Base-by-base conservation (phyloP, 2,888 invertebrate genomes). In the Rhagium mordax region DNA sequence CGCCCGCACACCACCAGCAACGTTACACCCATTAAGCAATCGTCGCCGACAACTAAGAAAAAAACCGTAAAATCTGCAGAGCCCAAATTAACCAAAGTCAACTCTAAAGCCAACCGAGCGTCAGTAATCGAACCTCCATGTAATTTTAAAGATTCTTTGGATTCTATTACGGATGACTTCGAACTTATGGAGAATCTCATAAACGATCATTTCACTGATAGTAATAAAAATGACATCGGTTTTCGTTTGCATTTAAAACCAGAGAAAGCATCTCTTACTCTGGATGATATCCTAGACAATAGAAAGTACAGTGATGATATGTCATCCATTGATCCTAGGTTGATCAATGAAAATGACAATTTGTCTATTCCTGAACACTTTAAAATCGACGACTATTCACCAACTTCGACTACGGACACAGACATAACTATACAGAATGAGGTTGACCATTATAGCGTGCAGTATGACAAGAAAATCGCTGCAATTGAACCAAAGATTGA, bases 281-380 rank as follows among this genome's bases (percentile, higher is more conserved):
- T 78, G 16, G 48, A 21, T 29, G 64, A 81, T 24, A 79, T 81
- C 67, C 70, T 81, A 21, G 74, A 71, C 51, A 76, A 77, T 68
- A 71, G 81, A 48, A 81, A 83, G 69, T 84, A 84, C 55, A 83
- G 83, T 62, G 86, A 87, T 49, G 87, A 87, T 59, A 77, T 82
- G 68, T 81, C 81, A 29, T 88, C 89, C 21, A 91, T 91, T 74
- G 91, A 92, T 84, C 91, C 91, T 27, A 88, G 89, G 80, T 88
- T 93, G 71, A 93, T 93, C 71, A 93, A 94, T 85, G 92, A 92
- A 87, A 92, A 91, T 85, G 93, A 93, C 85, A 93, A 93, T 87
- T 88, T 93, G 62, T 90, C 92, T 16, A 91, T 93, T 62, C 87
- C 87, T 13, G 86, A 86, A 49, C 78, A 84, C 78, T 79, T 83